Conservation (phyloP, 1,140 invertebrate species). For the Palaemon carinicauda region DNA sequence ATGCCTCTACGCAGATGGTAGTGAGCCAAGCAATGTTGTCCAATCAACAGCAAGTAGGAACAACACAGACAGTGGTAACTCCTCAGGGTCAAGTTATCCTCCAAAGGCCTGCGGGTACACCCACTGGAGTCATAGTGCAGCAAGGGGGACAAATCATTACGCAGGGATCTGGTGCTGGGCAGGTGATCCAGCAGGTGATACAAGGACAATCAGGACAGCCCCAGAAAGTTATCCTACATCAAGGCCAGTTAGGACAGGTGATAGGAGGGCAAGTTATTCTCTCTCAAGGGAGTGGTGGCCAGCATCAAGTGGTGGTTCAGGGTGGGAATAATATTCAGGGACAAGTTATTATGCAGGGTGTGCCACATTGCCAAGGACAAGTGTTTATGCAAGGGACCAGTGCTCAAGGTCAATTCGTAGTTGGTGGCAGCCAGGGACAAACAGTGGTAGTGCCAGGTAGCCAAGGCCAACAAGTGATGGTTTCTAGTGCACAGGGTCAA, state of each 20-base stretch:
- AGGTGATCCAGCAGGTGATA: constrained; percentile 50
- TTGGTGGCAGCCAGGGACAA: constrained; percentile 49
- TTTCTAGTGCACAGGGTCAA: constrained; percentile 49
- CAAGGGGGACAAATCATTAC: constrained; percentile 50
- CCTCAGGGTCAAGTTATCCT: constrained; percentile 52
- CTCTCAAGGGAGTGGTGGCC: constrained; percentile 52
- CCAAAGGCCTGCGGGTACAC: constrained; percentile 28
- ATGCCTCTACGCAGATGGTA: constrained; percentile 23
- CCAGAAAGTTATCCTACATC: constrained; percentile 58
- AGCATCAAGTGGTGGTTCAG: constrained; percentile 47
- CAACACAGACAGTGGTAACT: constrained; percentile 46
- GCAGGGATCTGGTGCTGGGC: constrained; percentile 40
- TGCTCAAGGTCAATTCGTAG: constrained; percentile 40
- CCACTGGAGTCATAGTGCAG: constrained; percentile 42
- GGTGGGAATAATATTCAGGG: constrained; percentile 49
- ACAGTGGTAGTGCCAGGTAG: constrained; percentile 41
- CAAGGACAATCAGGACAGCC: constrained; percentile 53
- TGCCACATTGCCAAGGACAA: constrained; percentile 51
- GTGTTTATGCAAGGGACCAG: constrained; percentile 49
- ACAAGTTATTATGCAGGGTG: constrained; percentile 54
- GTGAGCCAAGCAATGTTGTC: constrained; percentile 36
- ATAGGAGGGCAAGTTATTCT: constrained; percentile 57
- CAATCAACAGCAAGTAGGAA: constrained; percentile 29
- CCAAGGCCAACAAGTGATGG: constrained; percentile 41
- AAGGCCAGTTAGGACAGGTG: constrained; percentile 50